Evolutionary conservation across 2,888 invertebrate species (phyloP).

Genomic region (Lycaena phlaeas): DNA sequence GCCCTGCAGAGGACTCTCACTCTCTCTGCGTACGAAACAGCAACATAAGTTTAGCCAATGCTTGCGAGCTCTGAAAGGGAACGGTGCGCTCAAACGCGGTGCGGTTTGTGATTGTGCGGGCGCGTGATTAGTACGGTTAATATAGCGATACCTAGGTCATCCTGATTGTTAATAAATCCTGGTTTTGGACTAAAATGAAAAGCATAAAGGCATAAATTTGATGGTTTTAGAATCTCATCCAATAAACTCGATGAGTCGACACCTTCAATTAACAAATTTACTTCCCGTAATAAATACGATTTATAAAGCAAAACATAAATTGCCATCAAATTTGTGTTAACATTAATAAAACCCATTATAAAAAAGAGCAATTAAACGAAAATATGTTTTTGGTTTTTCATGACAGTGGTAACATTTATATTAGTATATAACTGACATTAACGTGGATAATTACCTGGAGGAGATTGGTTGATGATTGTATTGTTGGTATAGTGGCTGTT

Average conservation of each 20-base stretch:
- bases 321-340: neutral
- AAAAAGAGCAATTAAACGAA: neutral
- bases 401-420: neutral
- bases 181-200: neutral
- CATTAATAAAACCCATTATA: neutral
- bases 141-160: neutral
- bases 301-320: too few relatives aligned
- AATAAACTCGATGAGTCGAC: too few relatives aligned
- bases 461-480: constrained; percentile 56
- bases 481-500: constrained; percentile 49
- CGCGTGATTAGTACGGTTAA: constrained; percentile 6
- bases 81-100: constrained; percentile 42
- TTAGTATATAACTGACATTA: constrained; percentile 3
- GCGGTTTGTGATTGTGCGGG: constrained; percentile 18
- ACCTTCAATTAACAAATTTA: too few relatives aligned
- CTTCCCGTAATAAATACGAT: too few relatives aligned
- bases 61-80: constrained; percentile 56
- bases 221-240: constrained; percentile 2
- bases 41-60: constrained; percentile 63
- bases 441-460: constrained; percentile 45
- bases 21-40: constrained; percentile 68
- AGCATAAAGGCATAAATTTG: neutral
- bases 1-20: constrained; percentile 56
- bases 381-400: neutral
- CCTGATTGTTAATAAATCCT: neutral